Conservation (phyloP, 2,113 vertebrate genomes). For the Phrynocephalus versicolor region DNA sequence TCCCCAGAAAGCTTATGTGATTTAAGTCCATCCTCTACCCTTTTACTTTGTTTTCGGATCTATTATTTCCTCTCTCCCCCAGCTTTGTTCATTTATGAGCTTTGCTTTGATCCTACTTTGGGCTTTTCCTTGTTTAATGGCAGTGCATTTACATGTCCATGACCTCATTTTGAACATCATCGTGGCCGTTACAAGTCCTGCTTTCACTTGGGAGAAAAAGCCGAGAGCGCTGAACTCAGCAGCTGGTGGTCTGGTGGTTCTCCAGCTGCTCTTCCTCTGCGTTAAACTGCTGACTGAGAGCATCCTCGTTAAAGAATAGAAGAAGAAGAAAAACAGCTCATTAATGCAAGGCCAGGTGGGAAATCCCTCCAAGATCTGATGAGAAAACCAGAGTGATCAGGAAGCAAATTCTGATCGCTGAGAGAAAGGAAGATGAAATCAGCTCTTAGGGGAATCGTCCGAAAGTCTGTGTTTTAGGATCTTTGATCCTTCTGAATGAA, state of each 20-base stretch:
- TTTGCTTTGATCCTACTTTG: background rate
- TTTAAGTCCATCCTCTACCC: no score
- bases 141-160: no score
- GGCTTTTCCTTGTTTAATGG: background rate
- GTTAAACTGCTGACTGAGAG: background rate
- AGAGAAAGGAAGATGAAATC: no score
- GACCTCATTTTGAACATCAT: background rate
- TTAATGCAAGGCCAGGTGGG: background rate
- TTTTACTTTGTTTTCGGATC: no score
- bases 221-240: background rate
- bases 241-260: background rate
- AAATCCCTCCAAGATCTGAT: background rate
- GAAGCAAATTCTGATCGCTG: background rate
- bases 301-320: slow-evolving; percentile 8
- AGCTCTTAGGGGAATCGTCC: no score
- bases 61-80: no score
- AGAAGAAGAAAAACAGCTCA: background rate
- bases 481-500: no score
- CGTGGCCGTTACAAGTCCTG: background rate
- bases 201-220: background rate
- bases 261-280: background rate
- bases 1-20: no score
- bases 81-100: background rate
- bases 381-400: background rate
- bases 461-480: no score